Evolutionary conservation across 2,888 invertebrate genomes (phyloP).

Genomic region (Sepiola atlantica): DNA sequence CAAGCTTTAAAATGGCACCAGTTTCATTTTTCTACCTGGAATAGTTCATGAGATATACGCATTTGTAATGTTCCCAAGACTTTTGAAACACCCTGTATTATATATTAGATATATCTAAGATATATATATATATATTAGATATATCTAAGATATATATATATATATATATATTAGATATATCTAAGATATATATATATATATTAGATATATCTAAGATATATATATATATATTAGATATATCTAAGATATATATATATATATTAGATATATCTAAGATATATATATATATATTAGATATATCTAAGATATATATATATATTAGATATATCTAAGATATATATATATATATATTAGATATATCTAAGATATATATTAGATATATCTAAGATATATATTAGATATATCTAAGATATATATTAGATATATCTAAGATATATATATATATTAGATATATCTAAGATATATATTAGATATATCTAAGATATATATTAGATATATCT

Average conservation of each 20-base stretch:
- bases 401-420: no score
- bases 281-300: constrained; percentile 50
- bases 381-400: background rate
- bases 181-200: constrained; percentile 34
- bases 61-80: no score
- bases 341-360: constrained; percentile 45
- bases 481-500: background rate
- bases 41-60: no score
- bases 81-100: no score
- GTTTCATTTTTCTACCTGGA: no score
- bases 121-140: background rate
- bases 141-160: background rate
- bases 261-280: constrained; percentile 49
- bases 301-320: constrained; percentile 36
- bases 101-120: no score
- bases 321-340: background rate
- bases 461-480: no score
- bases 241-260: constrained; percentile 50
- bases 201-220: constrained; percentile 4
- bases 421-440: no score
- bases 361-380: background rate
- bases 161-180: constrained; percentile 36
- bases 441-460: no score
- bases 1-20: no score
- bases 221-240: constrained; percentile 9